Evolutionary conservation across 2,797 vertebrate genomes (phyloP).

Genomic region (Sebastes variabilis): DNA sequence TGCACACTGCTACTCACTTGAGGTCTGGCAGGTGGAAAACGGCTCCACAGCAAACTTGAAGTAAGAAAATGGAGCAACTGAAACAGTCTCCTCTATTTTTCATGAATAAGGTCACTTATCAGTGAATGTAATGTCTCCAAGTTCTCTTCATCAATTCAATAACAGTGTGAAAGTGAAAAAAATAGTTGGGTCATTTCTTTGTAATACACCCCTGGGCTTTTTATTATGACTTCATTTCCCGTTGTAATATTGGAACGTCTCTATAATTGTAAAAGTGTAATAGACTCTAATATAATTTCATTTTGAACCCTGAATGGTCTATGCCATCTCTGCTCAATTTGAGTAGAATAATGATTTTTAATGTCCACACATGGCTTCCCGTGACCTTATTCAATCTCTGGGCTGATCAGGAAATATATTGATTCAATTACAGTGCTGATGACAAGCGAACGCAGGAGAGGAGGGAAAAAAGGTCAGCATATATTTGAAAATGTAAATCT

Average conservation of each 20-base stretch:
- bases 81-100: slow-evolving; percentile 82
- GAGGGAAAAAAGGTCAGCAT: slow-evolving; percentile 98
- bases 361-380: slow-evolving; percentile 99
- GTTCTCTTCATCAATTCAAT: slow-evolving; percentile 95
- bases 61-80: slow-evolving; percentile 68
- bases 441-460: slow-evolving; percentile 96
- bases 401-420: slow-evolving; percentile 99
- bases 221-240: slow-evolving; percentile 99
- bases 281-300: slow-evolving; percentile 99
- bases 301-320: slow-evolving; percentile 97
- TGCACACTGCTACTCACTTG: slow-evolving; percentile 42
- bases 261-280: slow-evolving; percentile 99
- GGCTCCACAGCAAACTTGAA: slow-evolving; percentile 56
- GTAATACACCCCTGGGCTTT: slow-evolving; percentile 99
- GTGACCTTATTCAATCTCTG: slow-evolving; percentile 99
- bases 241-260: slow-evolving; percentile 98
- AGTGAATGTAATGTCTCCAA: slow-evolving; percentile 91
- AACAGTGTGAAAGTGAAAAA: slow-evolving; percentile 92
- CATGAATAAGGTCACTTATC: slow-evolving; percentile 94
- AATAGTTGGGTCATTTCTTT: slow-evolving; percentile 97
- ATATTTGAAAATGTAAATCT: slow-evolving; percentile 99
- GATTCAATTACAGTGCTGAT: slow-evolving; percentile 99
- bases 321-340: slow-evolving; percentile 96
- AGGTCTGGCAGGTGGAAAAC: slow-evolving; percentile 55
- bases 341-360: slow-evolving; percentile 99